Base-by-base conservation (phyloP, 2,797 vertebrate genomes). In the Nannoperca australis region DNA sequence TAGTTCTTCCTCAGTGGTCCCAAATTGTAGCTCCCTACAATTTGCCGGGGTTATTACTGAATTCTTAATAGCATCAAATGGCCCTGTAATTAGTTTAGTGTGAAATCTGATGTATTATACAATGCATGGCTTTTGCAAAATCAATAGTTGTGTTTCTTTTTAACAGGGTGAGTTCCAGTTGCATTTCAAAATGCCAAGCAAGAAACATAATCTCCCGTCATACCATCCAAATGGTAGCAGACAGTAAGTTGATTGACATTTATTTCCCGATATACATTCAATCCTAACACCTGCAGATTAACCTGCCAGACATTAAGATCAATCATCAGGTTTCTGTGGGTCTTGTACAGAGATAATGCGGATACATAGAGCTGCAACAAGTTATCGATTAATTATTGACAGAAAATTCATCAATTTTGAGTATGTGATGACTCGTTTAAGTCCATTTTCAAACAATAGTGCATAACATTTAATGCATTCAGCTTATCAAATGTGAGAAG, bases 131-230 rank as follows among this genome's bases (percentile, higher is more conserved):
- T 27, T 66, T 32, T 58, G 10, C n/a, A 1, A 60, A 60, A 32
- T 53, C 30, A 24, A 6, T 12, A 15, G 0, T 47, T 45, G 0
- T 59, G 7, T 73, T 3, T 64, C 5, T 27, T 13, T 69, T n/a
- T 32, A 9, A 0, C 64, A 76, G 78, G 27, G 17, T 54, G 32
- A 51, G 7, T 18, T 64, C 11, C 47, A 67, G 10, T 32, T 58
- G 59, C 56, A 70, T 44, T 40, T 77, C 79, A 81, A 47, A 8
- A 97, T 97, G 96, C 94, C 95, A 6, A 80, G 86, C 24, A 86
- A 93, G 53, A 95, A 92, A 81, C 93, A 92, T 77, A 95, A 88
- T 81, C 82, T 91, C 7, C 90, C 92, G 1, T 92, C 94, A 0
- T 93, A 96, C 74, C 91, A 93, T 5, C 85, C 94, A 1, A 94